Percentiles rank a stretch among this genome's conserved stretches.
phyloP scores from a whole-genome alignment of 2,797 vertebrate species.

The Aeoliscus strigatus region DNA sequence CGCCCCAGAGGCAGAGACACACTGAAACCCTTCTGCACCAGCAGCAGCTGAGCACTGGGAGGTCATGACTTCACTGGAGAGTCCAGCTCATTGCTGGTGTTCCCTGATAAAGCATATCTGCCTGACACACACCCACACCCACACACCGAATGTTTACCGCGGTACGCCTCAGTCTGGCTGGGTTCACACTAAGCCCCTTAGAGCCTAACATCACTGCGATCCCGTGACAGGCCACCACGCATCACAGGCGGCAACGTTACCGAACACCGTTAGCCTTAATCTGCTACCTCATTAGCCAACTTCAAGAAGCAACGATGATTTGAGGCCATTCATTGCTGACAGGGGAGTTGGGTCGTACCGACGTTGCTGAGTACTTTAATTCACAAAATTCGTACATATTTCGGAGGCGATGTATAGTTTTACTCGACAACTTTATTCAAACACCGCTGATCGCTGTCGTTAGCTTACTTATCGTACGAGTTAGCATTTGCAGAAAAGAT shows the following conservation, averaged over 20 bases:
- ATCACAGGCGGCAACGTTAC: conserved; percentile 31
- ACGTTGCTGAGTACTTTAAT: no score
- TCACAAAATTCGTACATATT: no score
- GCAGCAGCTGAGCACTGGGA: background rate
- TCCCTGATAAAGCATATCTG: conserved; percentile 75
- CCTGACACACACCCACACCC: conserved; percentile 31
- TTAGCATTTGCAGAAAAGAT: no score
- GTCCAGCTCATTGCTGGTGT: conserved; percentile 40
- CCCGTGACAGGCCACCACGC: conserved; percentile 55
- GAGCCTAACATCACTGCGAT: conserved; percentile 53
- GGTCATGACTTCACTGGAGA: conserved; percentile 25
- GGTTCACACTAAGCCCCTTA: conserved; percentile 46
- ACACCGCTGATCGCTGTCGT: no score
- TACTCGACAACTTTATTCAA: no score
- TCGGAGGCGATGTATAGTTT: no score
- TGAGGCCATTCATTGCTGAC: no score
- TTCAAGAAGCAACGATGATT: background rate
- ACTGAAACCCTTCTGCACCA: background rate
- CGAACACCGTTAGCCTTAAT: conserved; percentile 1
- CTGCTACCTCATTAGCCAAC: background rate
- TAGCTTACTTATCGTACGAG: no score
- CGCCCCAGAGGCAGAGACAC: conserved; percentile 12
- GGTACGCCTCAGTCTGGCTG: conserved; percentile 48
- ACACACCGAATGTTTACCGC: conserved; percentile 63
- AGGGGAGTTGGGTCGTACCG: no score